Base-by-base conservation (phyloP, 2,113 vertebrate genomes). In the Lipotes vexillifer region DNA sequence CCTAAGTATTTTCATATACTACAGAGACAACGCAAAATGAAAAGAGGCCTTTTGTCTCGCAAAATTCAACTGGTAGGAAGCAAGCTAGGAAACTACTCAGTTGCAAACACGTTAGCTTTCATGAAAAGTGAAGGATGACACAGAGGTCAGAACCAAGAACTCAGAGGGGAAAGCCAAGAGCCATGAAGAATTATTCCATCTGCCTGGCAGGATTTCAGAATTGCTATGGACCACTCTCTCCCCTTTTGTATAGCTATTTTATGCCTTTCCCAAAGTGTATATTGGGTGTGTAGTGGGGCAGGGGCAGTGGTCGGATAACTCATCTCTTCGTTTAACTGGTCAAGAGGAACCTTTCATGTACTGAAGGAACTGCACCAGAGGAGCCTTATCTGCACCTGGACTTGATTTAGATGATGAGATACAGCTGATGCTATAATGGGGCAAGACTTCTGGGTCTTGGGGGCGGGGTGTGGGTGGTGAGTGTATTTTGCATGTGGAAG, bases 161-260 rank as follows among this genome's bases (percentile, higher is more conserved):
- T 68, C 59, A 66, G 93, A 83, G 11, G 31, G 11, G 25, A 82
- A 83, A 52, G n/a, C 46, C 65, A 61, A 27, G 63, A 82, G 31
- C 17, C 10, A 4, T 10, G 36, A 71, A 36, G 46, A 86, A 38
- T 21, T 12, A 59, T 8, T 84, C 44, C 46, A 27, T 65, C 44
- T 63, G 90, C 33, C 38, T 33, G 29, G 57, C 65, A 88, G 36
- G 55, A 29, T 88, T 85, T 95, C 93, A 92, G 71, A 88, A 88
- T 55, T 72, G n/a, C 63, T 80, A 3, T 13, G 74, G 57, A 25
- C 75, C 33, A 63, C 66, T 5, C 31, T 31, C 10, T 8, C 8
- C 52, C 31, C 2, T 78, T 71, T 57, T 59, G 66, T 74, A 71
- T 23, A 61, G 23, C n/a, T 61, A 6, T 52, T 23, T 68, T 63